A percentile compares a stretch with the other conserved stretches of the same genome.
These are phyloP conservation scores for Balanococcus diminutus DNA, from an alignment of 2,888 invertebrate genomes.

Conservation along the genomic window DNA sequence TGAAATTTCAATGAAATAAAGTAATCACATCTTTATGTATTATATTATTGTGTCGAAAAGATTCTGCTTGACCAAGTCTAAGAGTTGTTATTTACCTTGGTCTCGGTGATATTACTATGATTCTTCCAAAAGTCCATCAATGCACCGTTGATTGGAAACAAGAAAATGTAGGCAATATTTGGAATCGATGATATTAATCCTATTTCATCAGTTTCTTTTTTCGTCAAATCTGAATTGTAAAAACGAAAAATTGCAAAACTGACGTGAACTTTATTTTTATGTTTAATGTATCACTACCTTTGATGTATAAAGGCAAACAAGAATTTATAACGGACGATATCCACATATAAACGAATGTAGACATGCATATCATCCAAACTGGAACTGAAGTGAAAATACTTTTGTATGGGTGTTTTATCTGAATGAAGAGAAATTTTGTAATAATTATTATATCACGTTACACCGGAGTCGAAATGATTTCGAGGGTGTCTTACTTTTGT, in stretches of 20 bases:
- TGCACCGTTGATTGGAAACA: background rate
- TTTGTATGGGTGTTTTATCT: background rate
- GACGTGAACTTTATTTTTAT: too few relatives aligned
- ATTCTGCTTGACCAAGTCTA: too few relatives aligned
- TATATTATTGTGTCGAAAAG: too few relatives aligned
- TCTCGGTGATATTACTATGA: background rate
- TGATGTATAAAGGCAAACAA: background rate
- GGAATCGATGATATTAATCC: background rate
- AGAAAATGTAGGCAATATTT: background rate
- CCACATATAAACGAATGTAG: background rate
- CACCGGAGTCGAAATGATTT: background rate
- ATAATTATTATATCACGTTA: too few relatives aligned
- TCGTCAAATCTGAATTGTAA: background rate
- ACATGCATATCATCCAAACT: background rate
- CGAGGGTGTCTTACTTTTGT: background rate
- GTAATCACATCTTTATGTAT: too few relatives aligned
- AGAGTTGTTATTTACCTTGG: background rate
- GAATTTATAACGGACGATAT: background rate
- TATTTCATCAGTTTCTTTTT: background rate
- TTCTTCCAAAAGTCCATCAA: background rate
- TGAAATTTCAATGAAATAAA: too few relatives aligned
- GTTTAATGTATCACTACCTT: background rate
- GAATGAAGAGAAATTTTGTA: background rate
- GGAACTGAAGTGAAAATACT: background rate
- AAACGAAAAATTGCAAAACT: background rate